These are phyloP conservation scores for Psammodynastes pulverulentus DNA, from an alignment of 2,113 vertebrate species.

Conservation along the genomic window DNA sequence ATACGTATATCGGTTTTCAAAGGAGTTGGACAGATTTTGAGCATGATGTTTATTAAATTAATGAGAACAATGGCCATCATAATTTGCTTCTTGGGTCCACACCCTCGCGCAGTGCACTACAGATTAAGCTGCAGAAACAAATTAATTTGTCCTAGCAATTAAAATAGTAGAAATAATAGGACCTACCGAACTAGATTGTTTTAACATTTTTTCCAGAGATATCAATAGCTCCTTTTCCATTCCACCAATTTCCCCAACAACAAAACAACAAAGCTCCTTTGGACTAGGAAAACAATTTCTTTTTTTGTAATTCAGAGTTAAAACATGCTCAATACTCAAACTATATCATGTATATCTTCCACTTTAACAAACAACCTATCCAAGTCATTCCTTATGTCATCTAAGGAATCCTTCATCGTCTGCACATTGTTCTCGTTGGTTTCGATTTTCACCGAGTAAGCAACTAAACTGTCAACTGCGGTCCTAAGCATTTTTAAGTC, in stretches of 20 bases:
- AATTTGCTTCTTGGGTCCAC: background rate
- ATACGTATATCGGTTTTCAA: background rate
- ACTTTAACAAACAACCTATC: conserved; percentile 71
- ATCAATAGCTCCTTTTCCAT: conserved; percentile 27
- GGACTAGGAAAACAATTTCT: conserved; percentile 59
- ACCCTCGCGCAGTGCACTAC: background rate
- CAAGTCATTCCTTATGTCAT: conserved; percentile 75
- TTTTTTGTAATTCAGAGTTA: conserved; percentile 39
- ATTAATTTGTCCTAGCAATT: conserved; percentile 9
- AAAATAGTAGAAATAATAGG: conserved; percentile 42
- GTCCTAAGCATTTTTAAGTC: conserved; percentile 81
- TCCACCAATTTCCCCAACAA: background rate
- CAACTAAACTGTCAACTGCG: conserved; percentile 74
- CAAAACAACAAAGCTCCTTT: conserved; percentile 30
- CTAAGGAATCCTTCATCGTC: conserved; percentile 73
- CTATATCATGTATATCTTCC: conserved; percentile 66
- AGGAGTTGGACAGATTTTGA: background rate
- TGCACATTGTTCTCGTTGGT: conserved; percentile 77
- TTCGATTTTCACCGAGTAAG: conserved; percentile 82
- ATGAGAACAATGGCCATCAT: background rate
- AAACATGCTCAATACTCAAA: conserved; percentile 44
- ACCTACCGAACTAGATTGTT: conserved; percentile 47
- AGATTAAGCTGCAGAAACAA: background rate
- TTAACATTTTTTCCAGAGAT: conserved; percentile 47
- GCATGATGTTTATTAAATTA: background rate